Evolutionary conservation across 2,113 vertebrate species (phyloP).

Genomic region (Leucopsar rothschildi): DNA sequence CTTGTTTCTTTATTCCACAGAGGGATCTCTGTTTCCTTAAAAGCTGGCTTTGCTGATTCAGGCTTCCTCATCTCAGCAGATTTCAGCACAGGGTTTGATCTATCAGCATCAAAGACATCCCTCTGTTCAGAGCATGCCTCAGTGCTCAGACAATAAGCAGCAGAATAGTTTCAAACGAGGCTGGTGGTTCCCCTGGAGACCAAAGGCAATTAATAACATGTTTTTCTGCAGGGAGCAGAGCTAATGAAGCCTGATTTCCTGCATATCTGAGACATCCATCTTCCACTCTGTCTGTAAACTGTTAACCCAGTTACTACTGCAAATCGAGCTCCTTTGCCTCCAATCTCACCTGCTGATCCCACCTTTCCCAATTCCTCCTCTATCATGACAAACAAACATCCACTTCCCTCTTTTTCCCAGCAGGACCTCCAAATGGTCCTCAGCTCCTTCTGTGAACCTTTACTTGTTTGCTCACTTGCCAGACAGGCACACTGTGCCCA

Average conservation of each 20-base stretch:
- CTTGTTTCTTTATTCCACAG: neutral
- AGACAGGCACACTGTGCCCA: neutral
- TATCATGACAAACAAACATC: neutral
- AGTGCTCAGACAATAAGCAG: neutral
- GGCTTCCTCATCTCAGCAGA: conserved; percentile 17
- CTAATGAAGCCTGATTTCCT: conserved; percentile 55
- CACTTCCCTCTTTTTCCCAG: neutral
- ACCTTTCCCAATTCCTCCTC: neutral
- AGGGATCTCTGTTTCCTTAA: conserved; percentile 20
- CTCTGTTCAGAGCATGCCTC: conserved; percentile 19
- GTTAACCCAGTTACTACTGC: neutral
- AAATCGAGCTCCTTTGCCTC: neutral
- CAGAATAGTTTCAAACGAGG: neutral
- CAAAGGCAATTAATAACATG: conserved; percentile 33
- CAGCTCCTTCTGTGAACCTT: neutral
- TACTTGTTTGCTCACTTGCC: neutral
- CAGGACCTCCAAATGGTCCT: neutral
- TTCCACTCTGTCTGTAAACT: neutral
- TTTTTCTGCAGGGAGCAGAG: conserved; percentile 33
- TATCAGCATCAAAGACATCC: conserved; percentile 25
- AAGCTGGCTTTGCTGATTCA: conserved; percentile 44
- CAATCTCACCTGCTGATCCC: accelerated
- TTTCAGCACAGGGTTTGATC: conserved; percentile 16
- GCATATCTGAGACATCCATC: neutral
- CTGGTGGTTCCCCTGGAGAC: conserved; percentile 12